phyloP scores from a whole-genome alignment of 2,888 invertebrate species.

The Lycia hirtaria region DNA sequence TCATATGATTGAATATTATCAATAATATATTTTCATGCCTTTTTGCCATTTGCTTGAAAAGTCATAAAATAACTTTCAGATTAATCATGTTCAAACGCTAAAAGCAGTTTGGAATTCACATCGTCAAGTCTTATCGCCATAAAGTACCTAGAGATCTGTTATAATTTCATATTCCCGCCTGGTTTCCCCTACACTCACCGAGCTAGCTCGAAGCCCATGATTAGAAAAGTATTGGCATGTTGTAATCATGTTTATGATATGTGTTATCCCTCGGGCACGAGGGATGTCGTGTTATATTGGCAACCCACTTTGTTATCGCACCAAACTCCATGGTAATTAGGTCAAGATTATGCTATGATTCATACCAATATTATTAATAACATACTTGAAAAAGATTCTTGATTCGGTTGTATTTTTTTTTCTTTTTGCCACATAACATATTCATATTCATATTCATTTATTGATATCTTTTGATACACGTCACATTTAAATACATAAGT shows the following conservation, averaged over 20 bases:
- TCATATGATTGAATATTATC: too few relatives aligned
- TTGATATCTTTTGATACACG: too few relatives aligned
- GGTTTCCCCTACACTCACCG: neutral
- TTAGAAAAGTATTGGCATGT: constrained; percentile 32
- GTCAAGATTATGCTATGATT: neutral
- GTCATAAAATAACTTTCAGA: too few relatives aligned
- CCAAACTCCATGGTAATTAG: constrained; percentile 4
- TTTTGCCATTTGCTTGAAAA: too few relatives aligned
- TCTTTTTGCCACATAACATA: too few relatives aligned
- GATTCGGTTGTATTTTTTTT: too few relatives aligned
- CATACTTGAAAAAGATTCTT: too few relatives aligned
- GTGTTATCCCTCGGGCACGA: constrained; percentile 16
- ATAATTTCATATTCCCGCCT: constrained; percentile 1
- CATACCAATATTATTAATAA: neutral
- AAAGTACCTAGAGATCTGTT: too few relatives aligned
- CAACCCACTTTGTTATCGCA: constrained; percentile 11
- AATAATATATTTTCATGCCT: too few relatives aligned
- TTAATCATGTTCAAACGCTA: too few relatives aligned
- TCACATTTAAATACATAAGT: too few relatives aligned
- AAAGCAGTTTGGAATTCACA: neutral
- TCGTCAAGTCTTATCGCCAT: neutral
- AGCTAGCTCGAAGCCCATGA: constrained; percentile 7
- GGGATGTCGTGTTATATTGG: constrained; percentile 16
- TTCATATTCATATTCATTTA: too few relatives aligned
- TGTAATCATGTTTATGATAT: constrained; percentile 30